Evolutionary conservation across 2,888 invertebrate species (phyloP).

Genomic region (Hipparchia semele): DNA sequence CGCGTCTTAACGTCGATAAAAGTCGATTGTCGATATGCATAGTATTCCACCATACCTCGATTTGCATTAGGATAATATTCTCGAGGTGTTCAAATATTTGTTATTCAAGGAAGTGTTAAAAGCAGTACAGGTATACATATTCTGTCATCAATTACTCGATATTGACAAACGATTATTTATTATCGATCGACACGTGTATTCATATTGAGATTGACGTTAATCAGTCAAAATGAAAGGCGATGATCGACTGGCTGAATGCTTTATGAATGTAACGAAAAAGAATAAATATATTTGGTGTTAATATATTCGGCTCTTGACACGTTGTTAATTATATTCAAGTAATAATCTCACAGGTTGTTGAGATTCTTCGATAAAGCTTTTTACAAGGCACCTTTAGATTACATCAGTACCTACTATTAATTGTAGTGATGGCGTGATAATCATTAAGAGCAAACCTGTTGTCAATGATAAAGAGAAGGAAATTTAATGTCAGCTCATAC

Average conservation of each 20-base stretch:
- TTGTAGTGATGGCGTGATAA: neutral
- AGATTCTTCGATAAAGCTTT: neutral
- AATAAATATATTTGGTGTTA: neutral
- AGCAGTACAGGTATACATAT: neutral
- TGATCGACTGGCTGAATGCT: slow-evolving; percentile 5
- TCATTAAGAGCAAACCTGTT: slow-evolving; percentile 14
- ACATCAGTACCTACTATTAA: neutral
- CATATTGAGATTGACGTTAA: slow-evolving; percentile 15
- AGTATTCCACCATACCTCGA: neutral
- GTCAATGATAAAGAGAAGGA: slow-evolving; percentile 9
- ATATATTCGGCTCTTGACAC: neutral
- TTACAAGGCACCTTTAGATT: neutral
- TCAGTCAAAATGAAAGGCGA: slow-evolving; percentile 11
- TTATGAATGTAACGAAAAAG: slow-evolving; percentile 4
- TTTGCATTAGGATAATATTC: no score
- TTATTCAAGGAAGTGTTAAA: neutral
- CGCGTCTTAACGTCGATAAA: no score
- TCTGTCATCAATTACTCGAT: neutral
- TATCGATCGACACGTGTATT: slow-evolving; percentile 4
- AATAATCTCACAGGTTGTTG: neutral
- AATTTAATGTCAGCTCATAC: slow-evolving; percentile 21
- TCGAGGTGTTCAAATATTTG: neutral
- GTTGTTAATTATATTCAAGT: slow-evolving; percentile 1
- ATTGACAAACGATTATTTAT: slow-evolving; percentile 11
- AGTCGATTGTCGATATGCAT: no score